phyloP scores from a whole-genome alignment of 2,113 vertebrate species.

The Chroicocephalus ridibundus region DNA sequence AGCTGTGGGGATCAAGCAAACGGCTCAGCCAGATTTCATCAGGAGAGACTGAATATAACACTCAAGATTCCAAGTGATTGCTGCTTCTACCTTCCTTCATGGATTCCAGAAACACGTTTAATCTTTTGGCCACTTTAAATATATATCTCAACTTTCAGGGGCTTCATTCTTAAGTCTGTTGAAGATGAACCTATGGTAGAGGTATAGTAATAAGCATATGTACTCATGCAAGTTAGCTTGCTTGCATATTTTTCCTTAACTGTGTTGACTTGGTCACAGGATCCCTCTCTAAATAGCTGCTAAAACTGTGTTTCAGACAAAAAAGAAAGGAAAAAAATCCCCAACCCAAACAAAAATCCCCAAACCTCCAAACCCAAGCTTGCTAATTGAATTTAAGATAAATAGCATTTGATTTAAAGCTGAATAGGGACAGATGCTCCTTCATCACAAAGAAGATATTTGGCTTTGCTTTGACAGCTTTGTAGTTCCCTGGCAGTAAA shows the following conservation, averaged over 20 bases:
- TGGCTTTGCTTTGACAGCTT: not conserved
- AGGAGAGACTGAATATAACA: slow-evolving; percentile 94
- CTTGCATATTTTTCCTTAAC: slow-evolving; percentile 2
- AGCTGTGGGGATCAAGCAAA: slow-evolving; percentile 97
- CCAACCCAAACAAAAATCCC: not conserved
- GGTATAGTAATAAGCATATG: not conserved
- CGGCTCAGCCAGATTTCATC: slow-evolving; percentile 93
- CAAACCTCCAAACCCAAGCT: not conserved
- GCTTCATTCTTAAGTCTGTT: slow-evolving; percentile 42
- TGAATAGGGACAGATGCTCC: not conserved
- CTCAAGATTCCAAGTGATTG: slow-evolving; percentile 83
- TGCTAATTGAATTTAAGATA: not conserved
- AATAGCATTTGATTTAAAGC: slow-evolving; percentile 23
- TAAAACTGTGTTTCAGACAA: not conserved
- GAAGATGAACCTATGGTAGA: slow-evolving; percentile 1
- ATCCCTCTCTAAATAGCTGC: slow-evolving; percentile 21
- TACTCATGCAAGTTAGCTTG: slow-evolving; percentile 1
- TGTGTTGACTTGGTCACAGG: not conserved
- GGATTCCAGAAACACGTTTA: slow-evolving; percentile 65
- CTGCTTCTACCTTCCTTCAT: slow-evolving; percentile 57
- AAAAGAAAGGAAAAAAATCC: not conserved
- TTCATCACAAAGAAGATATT: not conserved
- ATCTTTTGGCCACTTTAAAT: slow-evolving; percentile 65
- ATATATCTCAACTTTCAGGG: slow-evolving; percentile 49
- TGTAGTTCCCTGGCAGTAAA: not conserved